A percentile compares a stretch with the other conserved stretches of the same genome.
Conservation (phyloP, 2,797 vertebrate species). For the Sciaenops ocellatus region DNA sequence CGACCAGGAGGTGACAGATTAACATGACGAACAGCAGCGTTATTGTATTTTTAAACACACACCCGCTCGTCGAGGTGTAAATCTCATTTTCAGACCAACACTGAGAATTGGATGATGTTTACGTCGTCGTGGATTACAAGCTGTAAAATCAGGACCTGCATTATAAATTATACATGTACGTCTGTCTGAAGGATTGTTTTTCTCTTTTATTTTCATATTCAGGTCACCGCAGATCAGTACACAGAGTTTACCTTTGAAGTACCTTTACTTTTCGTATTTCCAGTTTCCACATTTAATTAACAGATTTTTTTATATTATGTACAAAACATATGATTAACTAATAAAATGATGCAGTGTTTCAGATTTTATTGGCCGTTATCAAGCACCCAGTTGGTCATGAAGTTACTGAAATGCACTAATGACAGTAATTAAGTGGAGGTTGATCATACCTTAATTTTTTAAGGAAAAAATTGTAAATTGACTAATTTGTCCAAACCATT, state of each 20-base stretch:
- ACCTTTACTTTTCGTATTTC: background rate
- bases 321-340: no score
- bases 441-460: no score
- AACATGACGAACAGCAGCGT: background rate
- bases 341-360: no score
- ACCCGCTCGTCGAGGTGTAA: conserved; percentile 7
- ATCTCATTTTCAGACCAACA: background rate
- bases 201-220: background rate
- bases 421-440: no score
- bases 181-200: background rate
- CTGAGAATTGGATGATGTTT: conserved; percentile 21
- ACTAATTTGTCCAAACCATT: no score
- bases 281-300: no score
- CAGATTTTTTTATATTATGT: no score
- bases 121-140: conserved; percentile 27
- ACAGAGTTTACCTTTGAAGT: background rate
- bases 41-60: background rate
- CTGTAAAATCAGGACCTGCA: conserved; percentile 5
- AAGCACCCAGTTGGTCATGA: no score
- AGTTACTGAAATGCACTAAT: no score
- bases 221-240: background rate
- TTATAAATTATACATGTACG: background rate
- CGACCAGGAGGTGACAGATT: conserved; percentile 4
- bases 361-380: no score
- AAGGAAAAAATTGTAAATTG: no score